Evolutionary conservation across 1,140 invertebrate genomes (phyloP), one percentile per base, ranked within the genome.

Genomic region (Ostrea denselamellosa): DNA sequence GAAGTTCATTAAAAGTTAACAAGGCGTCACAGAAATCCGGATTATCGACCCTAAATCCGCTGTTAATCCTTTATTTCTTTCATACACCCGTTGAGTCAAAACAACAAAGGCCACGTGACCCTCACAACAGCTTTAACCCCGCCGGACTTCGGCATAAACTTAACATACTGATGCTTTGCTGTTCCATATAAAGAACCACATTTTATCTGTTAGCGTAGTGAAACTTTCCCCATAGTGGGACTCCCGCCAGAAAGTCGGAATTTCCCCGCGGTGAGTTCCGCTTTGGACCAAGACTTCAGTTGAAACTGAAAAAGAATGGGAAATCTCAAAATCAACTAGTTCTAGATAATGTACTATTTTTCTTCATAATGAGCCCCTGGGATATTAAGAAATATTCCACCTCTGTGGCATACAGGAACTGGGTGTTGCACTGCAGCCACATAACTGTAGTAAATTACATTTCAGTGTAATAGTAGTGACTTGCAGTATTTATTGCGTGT

Each of bases 1-100:
- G 56, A 62, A 19, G 56, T n/a, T 62, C 56, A 62, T 62, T 62
- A 62, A 62, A 56, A 62, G 56, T 62, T 62, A 19, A 62, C n/a
- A 62, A 62, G n/a, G 56, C n/a, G 56, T 62, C 5, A 14, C 17
- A 62, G 14, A 62, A 62, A 62, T 62, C 56, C 56, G 56, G 56
- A 62, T 17, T 62, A 62, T 19, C 56, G 56, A 62, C 56, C 56
- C 17, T n/a, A 62, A 19, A 62, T 62, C 56, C 56, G n/a, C 56
- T 62, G 56, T 19, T 62, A 62, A 62, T 62, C 56, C n/a, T 62
- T 62, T 62, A 17, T 62, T 62, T 62, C 56, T 7, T 19, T 19
- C 17, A 62, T 62, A 62, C 56, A 62, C 56, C 56, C 19, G n/a
- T 14, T 62, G 56, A 19, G 56, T 19, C 17, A 17, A n/a, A 7